Evolutionary conservation across 2,113 vertebrate genomes (phyloP).

Genomic region (Cygnus buccinator): DNA sequence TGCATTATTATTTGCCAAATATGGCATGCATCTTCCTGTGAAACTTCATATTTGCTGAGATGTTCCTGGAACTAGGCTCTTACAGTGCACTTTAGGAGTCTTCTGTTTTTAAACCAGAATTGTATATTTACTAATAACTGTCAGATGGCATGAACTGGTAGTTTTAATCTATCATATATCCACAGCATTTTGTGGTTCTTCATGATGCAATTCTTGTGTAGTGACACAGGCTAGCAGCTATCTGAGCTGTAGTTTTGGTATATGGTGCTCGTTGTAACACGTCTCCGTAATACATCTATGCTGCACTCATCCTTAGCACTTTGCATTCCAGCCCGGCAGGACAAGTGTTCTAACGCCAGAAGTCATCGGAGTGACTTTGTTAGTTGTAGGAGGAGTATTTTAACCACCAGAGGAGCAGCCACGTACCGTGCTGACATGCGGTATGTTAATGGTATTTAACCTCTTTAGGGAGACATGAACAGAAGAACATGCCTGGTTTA

Average conservation of each 20-base stretch:
- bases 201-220: background rate
- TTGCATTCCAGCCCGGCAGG: background rate
- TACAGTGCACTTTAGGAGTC: background rate
- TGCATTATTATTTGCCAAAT: constrained; percentile 11
- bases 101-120: background rate
- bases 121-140: background rate
- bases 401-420: background rate
- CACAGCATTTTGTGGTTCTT: background rate
- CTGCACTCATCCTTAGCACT: background rate
- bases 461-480: background rate
- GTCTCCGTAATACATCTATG: background rate
- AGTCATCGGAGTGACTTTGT: background rate
- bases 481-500: background rate
- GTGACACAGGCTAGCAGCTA: background rate
- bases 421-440: background rate
- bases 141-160: background rate
- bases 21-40: background rate
- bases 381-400: background rate
- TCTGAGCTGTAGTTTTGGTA: background rate
- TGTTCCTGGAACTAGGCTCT: background rate
- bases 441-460: background rate
- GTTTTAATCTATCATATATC: background rate
- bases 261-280: background rate
- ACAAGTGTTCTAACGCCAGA: background rate
- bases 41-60: background rate